Evolutionary conservation across 2,797 vertebrate species (phyloP).

Genomic region (Ctenosaura bakeri): DNA sequence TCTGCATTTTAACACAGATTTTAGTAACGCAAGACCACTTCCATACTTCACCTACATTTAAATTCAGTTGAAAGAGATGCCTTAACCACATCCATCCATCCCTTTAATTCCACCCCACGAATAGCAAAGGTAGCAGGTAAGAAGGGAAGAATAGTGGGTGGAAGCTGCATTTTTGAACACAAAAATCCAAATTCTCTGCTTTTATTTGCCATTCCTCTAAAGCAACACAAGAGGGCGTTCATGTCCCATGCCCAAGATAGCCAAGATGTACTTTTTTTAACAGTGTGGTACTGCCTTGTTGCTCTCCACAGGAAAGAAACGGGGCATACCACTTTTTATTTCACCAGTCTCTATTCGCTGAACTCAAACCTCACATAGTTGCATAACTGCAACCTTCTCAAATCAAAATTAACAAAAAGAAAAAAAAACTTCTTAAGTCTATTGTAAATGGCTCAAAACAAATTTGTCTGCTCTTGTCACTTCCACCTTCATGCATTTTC

Average conservation of each 20-base stretch:
- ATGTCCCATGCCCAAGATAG: neutral
- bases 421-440: neutral
- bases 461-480: neutral
- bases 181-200: neutral
- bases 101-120: neutral
- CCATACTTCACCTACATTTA: neutral
- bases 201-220: neutral
- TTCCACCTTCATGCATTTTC: neutral
- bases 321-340: neutral
- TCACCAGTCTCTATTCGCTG: neutral
- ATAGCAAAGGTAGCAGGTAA: neutral
- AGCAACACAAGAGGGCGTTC: neutral
- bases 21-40: neutral
- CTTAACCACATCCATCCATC: neutral
- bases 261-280: no score
- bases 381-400: conserved; percentile 1
- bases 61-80: neutral
- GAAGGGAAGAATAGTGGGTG: neutral
- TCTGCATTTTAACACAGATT: neutral
- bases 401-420: conserved; percentile 1
- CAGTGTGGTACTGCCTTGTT: neutral
- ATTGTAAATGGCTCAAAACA: neutral
- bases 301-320: neutral
- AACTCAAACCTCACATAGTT: neutral
- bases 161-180: neutral